These are phyloP conservation scores for Mylabris phalerata DNA, from an alignment of 1,140 invertebrate genomes.

Conservation along the genomic window DNA sequence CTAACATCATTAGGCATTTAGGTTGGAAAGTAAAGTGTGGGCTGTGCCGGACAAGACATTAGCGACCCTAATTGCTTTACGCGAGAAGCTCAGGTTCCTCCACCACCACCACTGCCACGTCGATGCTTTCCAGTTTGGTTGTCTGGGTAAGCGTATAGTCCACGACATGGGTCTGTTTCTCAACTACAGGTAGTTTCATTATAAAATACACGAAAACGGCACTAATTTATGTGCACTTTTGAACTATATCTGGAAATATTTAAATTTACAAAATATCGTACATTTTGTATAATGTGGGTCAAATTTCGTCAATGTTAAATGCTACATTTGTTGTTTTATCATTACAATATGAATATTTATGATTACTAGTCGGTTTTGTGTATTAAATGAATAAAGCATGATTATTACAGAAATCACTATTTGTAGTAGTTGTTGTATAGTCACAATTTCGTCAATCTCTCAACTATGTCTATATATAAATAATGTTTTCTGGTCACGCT, in stretches of 20 bases:
- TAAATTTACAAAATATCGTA: no score
- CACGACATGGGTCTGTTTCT: background rate
- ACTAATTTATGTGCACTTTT: no score
- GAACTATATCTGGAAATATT: no score
- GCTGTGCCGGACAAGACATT: constrained; percentile 35
- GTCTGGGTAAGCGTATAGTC: no score
- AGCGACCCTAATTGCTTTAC: constrained; percentile 35
- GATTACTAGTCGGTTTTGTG: no score
- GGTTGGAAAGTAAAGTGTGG: constrained; percentile 33
- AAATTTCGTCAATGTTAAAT: background rate
- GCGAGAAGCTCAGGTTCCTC: constrained; percentile 22
- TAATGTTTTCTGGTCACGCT: constrained; percentile 39
- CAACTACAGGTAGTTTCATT: background rate
- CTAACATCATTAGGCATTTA: constrained; percentile 34
- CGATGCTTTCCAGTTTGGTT: background rate
- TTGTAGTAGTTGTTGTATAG: no score
- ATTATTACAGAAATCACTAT: no score
- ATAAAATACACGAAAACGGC: constrained; percentile 1
- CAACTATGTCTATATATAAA: background rate
- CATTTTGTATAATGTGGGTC: background rate
- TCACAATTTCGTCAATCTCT: no score
- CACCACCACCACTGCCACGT: background rate
- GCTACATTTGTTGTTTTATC: no score
- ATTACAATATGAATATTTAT: no score
- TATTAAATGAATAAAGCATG: no score